Percentiles rank a stretch among this genome's conserved stretches.
Evolutionary conservation across 2,113 vertebrate genomes (phyloP).

Genomic region (Microcebus ravelobensis): DNA sequence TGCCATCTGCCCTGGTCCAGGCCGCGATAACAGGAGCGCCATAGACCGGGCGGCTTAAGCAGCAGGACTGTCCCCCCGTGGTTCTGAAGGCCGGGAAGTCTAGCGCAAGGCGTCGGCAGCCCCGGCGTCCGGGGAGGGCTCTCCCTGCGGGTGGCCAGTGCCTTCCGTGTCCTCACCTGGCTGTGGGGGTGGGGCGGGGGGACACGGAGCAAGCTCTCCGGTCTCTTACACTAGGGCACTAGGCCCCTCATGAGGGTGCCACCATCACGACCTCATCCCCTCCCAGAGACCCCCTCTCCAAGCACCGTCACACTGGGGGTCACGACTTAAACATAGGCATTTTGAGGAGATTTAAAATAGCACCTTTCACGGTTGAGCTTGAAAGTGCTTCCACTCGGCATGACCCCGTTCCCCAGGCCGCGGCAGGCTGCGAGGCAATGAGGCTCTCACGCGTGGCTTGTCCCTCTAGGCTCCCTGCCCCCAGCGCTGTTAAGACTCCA

Average conservation of each 20-base stretch:
- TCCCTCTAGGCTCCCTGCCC: background rate
- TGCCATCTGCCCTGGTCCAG: background rate
- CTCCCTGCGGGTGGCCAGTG: background rate
- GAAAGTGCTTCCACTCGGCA: background rate
- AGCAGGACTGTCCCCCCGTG: background rate
- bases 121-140: accelerated
- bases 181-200: background rate
- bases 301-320: background rate
- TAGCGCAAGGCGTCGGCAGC: background rate
- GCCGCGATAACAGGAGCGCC: background rate
- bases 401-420: background rate
- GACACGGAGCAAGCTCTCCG: background rate
- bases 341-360: background rate
- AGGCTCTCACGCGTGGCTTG: background rate
- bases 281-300: background rate
- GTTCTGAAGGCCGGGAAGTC: background rate
- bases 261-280: background rate
- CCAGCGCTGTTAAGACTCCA: background rate
- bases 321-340: background rate
- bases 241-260: too few relatives aligned
- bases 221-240: background rate
- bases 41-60: background rate
- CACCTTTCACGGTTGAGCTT: background rate
- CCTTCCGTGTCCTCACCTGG: background rate
- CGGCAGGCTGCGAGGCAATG: background rate